phyloP scores from a whole-genome alignment of 2,797 vertebrate genomes.

The Bradypus variegatus region DNA sequence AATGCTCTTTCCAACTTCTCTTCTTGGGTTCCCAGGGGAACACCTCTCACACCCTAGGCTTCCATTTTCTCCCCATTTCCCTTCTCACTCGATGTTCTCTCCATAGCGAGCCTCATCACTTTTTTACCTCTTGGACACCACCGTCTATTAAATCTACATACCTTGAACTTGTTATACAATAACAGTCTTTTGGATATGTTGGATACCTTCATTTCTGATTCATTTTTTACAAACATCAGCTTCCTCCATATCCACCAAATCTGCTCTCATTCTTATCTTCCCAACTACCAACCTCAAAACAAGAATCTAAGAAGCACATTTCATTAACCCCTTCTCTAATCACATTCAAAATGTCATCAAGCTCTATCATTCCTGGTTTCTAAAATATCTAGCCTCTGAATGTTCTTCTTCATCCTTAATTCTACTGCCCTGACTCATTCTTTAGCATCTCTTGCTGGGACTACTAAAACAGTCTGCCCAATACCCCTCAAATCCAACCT shows the following conservation, averaged over 20 bases:
- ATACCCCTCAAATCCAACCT: neutral
- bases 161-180: neutral
- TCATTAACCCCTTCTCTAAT: neutral
- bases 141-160: neutral
- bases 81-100: neutral
- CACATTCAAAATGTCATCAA: neutral
- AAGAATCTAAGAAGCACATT: neutral
- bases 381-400: neutral
- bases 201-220: neutral
- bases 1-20: neutral
- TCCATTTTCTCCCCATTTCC: neutral
- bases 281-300: neutral
- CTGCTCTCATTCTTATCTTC: neutral
- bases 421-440: neutral
- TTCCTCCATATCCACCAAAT: neutral
- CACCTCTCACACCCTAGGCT: neutral
- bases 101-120: neutral
- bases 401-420: neutral
- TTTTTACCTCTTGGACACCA: neutral
- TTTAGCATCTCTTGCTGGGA: neutral
- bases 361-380: neutral
- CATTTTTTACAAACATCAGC: neutral
- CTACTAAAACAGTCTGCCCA: neutral
- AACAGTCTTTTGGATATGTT: neutral
- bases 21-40: neutral